Evolutionary conservation across 2,888 invertebrate genomes (phyloP).

Genomic region (Spicauda simplicius): DNA sequence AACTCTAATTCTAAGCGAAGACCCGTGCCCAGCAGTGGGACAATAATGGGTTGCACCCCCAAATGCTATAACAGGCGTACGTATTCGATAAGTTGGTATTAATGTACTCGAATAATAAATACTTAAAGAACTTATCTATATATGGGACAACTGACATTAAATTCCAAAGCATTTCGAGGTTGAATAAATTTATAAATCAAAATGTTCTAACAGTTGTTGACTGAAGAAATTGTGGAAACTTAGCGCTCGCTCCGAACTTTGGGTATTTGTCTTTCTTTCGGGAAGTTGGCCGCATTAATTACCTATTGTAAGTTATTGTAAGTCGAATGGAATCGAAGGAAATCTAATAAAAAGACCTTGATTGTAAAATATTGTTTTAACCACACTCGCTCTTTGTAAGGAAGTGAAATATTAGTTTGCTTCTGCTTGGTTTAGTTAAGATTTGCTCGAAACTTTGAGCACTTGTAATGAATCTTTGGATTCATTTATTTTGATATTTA

Average conservation of each 20-base stretch:
- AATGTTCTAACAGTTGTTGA: conserved; percentile 29
- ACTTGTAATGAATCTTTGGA: no score
- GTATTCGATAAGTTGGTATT: no score
- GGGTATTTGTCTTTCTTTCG: conserved; percentile 42
- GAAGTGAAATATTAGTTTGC: conserved; percentile 1
- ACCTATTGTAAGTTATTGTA: conserved; percentile 39
- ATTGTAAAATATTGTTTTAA: conserved; percentile 1
- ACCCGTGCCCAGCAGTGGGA: no score
- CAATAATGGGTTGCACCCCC: no score
- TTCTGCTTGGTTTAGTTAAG: no score
- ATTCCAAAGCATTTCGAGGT: conserved; percentile 1
- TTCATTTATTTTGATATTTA: no score
- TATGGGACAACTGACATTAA: not conserved
- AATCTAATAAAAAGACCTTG: conserved; percentile 17
- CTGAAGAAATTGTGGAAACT: conserved; percentile 29
- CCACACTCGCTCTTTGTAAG: not conserved
- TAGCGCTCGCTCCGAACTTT: conserved; percentile 27
- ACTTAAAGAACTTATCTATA: no score
- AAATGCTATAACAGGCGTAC: no score
- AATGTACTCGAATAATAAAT: no score
- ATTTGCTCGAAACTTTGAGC: not conserved
- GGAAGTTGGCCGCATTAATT: conserved; percentile 41
- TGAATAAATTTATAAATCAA: conserved; percentile 35
- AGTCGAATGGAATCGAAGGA: conserved; percentile 23
- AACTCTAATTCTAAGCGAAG: no score